A percentile compares a stretch with the other conserved stretches of the same genome.
phyloP scores from a whole-genome alignment of 2,888 invertebrate species.

The Drosophila lacicola region DNA sequence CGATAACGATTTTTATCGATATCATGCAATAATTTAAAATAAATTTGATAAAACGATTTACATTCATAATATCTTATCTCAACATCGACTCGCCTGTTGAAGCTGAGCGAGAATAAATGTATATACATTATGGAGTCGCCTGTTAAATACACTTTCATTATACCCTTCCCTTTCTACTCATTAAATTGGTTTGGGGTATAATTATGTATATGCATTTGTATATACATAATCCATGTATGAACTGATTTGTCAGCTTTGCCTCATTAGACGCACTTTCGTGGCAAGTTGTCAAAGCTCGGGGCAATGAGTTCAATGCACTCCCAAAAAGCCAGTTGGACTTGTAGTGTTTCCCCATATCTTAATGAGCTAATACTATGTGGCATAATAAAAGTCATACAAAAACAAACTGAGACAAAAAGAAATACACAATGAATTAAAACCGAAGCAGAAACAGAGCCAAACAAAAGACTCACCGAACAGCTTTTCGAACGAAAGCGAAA shows the following conservation, averaged over 20 bases:
- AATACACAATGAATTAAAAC: constrained; percentile 12
- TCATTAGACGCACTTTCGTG: constrained; percentile 27
- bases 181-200: too few relatives aligned
- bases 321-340: constrained; percentile 15
- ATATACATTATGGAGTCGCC: too few relatives aligned
- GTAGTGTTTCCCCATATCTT: constrained; percentile 11
- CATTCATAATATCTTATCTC: too few relatives aligned
- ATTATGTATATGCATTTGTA: too few relatives aligned
- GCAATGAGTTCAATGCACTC: constrained; percentile 59
- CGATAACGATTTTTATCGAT: too few relatives aligned
- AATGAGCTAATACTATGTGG: constrained; percentile 20
- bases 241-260: constrained; percentile 21
- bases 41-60: too few relatives aligned
- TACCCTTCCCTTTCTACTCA: too few relatives aligned
- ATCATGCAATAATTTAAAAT: too few relatives aligned
- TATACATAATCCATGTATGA: not conserved
- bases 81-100: too few relatives aligned
- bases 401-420: constrained; percentile 9
- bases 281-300: constrained; percentile 8
- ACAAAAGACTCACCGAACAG: constrained; percentile 45
- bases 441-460: constrained; percentile 18
- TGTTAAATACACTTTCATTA: too few relatives aligned
- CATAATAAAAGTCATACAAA: constrained; percentile 32
- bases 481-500: constrained; percentile 68
- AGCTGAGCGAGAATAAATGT: too few relatives aligned